A percentile compares a stretch with the other conserved stretches of the same genome.
These are phyloP conservation scores for Propithecus perrieri DNA, from an alignment of 2,797 vertebrate genomes.

Conservation along the genomic window DNA sequence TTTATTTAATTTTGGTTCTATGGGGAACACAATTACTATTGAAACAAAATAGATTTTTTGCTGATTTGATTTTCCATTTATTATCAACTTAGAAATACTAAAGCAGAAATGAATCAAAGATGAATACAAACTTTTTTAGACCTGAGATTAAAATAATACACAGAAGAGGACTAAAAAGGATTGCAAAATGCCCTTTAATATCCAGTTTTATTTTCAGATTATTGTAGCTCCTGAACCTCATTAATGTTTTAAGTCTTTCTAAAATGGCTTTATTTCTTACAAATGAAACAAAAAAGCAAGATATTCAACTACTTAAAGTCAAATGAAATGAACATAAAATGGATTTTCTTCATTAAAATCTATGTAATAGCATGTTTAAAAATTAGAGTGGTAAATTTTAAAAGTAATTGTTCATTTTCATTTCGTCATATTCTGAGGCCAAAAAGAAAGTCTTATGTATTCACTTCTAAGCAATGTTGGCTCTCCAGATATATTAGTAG, in stretches of 20 bases:
- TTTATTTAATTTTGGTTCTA: constrained; percentile 78
- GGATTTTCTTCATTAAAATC: constrained; percentile 48
- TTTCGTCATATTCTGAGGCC: constrained; percentile 13
- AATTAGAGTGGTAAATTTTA: constrained; percentile 33
- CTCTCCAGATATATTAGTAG: neutral
- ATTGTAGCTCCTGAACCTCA: constrained; percentile 65
- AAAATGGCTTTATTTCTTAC: constrained; percentile 60
- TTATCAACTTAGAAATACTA: constrained; percentile 78
- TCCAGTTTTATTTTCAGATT: constrained; percentile 59
- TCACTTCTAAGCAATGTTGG: neutral
- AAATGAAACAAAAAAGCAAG: constrained; percentile 54
- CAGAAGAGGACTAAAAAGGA: constrained; percentile 60
- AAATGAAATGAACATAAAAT: constrained; percentile 47
- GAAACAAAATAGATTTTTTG: constrained; percentile 82
- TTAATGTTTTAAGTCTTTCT: constrained; percentile 58
- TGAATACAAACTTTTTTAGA: constrained; percentile 76
- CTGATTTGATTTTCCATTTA: constrained; percentile 82
- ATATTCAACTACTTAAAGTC: neutral
- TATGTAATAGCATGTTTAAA: constrained; percentile 9
- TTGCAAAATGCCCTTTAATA: constrained; percentile 60
- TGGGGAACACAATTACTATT: constrained; percentile 60
- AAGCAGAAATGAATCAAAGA: constrained; percentile 66
- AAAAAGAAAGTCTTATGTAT: constrained; percentile 14
- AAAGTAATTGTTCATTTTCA: constrained; percentile 3
- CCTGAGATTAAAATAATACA: constrained; percentile 77